These are phyloP conservation scores for Mastomys natalensis DNA, from an alignment of 2,113 vertebrate genomes.

Conservation along the genomic window DNA sequence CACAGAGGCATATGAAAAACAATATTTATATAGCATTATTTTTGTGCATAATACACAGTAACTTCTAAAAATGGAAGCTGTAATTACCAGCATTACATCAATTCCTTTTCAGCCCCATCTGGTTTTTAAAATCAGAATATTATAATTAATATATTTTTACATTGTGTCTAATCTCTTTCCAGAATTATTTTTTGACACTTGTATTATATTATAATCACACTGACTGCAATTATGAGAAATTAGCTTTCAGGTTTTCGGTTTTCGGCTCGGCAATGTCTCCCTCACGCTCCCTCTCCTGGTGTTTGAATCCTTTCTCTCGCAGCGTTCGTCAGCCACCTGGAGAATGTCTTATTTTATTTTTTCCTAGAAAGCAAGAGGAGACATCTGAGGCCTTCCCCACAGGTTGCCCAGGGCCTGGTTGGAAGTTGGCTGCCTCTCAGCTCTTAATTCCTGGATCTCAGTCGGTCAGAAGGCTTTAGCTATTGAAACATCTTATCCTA, in stretches of 20 bases:
- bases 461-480: background rate
- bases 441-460: background rate
- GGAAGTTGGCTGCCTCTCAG: background rate
- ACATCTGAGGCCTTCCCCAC: background rate
- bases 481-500: background rate
- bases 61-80: slow-evolving; percentile 78
- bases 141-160: slow-evolving; percentile 81
- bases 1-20: slow-evolving; percentile 74
- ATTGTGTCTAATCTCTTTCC: slow-evolving; percentile 69
- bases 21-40: slow-evolving; percentile 77
- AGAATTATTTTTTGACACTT: slow-evolving; percentile 79
- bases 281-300: background rate
- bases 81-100: slow-evolving; percentile 76
- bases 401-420: background rate
- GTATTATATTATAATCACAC: slow-evolving; percentile 85
- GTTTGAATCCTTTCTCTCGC: slow-evolving; percentile 44
- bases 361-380: background rate
- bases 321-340: slow-evolving; percentile 63
- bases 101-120: slow-evolving; percentile 75
- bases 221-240: slow-evolving; percentile 75
- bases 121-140: slow-evolving; percentile 78
- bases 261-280: background rate
- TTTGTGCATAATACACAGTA: slow-evolving; percentile 73
- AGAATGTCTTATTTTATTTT: background rate
- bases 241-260: slow-evolving; percentile 47